A percentile compares a stretch with the other conserved stretches of the same genome.
These are phyloP conservation scores for Aleiodes testaceus DNA, from an alignment of 2,888 invertebrate species.

Conservation along the genomic window DNA sequence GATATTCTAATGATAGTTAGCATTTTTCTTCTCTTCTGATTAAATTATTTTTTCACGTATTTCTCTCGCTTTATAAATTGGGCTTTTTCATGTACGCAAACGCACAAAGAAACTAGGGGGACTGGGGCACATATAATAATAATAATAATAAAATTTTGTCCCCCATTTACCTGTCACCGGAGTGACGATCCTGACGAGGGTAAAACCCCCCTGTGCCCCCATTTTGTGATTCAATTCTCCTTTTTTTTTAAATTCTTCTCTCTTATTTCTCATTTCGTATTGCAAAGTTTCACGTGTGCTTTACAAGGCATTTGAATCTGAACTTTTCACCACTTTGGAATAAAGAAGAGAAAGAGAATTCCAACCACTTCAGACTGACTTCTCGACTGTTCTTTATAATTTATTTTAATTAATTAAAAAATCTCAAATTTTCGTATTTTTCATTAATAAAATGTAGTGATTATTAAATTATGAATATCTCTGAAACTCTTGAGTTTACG, in stretches of 20 bases:
- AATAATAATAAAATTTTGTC: slow-evolving; percentile 45
- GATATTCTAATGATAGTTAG: no score
- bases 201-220: slow-evolving; percentile 48
- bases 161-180: slow-evolving; percentile 68
- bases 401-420: no score
- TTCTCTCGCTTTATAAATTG: neutral
- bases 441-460: no score
- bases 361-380: slow-evolving; percentile 32
- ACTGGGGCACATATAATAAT: neutral
- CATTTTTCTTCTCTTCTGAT: no score
- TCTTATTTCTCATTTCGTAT: slow-evolving; percentile 24
- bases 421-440: no score
- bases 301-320: neutral
- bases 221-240: slow-evolving; percentile 25
- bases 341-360: slow-evolving; percentile 21
- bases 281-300: slow-evolving; percentile 11
- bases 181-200: slow-evolving; percentile 70
- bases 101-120: neutral
- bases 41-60: no score
- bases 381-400: neutral
- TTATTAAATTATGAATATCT: no score
- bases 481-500: no score
- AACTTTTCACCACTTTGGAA: slow-evolving; percentile 2
- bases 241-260: neutral
- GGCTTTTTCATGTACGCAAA: neutral